Base-by-base conservation (phyloP, 2,113 vertebrate species). In the Syrmaticus mikado region DNA sequence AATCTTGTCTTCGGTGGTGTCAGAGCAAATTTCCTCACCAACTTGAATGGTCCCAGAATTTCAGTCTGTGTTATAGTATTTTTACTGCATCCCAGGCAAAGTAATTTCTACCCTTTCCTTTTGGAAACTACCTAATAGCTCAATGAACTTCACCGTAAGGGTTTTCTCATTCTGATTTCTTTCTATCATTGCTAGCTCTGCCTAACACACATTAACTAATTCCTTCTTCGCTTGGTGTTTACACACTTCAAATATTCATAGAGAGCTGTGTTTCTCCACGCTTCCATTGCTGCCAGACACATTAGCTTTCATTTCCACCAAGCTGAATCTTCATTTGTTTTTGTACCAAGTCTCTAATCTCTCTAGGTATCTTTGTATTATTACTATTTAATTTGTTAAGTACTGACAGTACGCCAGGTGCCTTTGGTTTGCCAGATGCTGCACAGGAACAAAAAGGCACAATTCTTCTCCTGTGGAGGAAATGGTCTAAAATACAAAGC, bases 301-400 rank as follows among this genome's bases (percentile, higher is more conserved):
- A 87, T 86, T 83, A 90, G 61, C 57, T 91, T 87, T 43, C 13
- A 13, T 71, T 97, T 94, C 90, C 85, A 65, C 89, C 79, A 88
- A 90, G 75, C 36, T 71, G 89, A 91, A 82, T 85, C 65, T 94
- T 72, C 89, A 76, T 72, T 92, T 82, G 58, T 87, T 92, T 95
- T 90, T 1, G 0, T 80, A 95, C 73, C 48, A 78, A 93, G 48
- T 61, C 77, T 81, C 77, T 97, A 94, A 96, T 88, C 95, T 94
- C 95, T 95, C 77, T 88, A 86, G 81, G 85, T 93, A 64, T 86
- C 77, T 95, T 87, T 86, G 61, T 52, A 82, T 95, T 94, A 96
- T 82, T 85, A 72, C 86, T 89, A 71, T 87, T 94, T 95, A 94
- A 96, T 94, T 94, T 93, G 74, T 82, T 95, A 92, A 93, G 52